Percentiles rank a stretch among this genome's conserved stretches.
These are phyloP conservation scores for Agrilus cyanescens DNA, from an alignment of 2,888 invertebrate genomes.

Conservation along the genomic window DNA sequence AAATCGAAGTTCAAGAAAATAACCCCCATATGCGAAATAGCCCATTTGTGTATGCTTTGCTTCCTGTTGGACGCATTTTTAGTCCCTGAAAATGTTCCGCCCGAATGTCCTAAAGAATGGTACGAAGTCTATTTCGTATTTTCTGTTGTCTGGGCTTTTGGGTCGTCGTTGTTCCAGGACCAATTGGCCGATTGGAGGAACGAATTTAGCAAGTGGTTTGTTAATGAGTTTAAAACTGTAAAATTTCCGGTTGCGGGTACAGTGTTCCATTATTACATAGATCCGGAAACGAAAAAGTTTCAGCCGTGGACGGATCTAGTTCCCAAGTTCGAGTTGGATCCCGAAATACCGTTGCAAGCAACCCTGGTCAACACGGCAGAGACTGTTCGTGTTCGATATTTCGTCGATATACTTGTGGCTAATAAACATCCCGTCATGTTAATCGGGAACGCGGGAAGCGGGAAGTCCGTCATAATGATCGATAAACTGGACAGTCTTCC, in stretches of 20 bases:
- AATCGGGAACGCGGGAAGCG: slow-evolving; percentile 80
- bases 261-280: slow-evolving; percentile 84
- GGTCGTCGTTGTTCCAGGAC: slow-evolving; percentile 84
- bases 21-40: slow-evolving; percentile 82
- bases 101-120: slow-evolving; percentile 88
- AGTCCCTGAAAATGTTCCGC: slow-evolving; percentile 66
- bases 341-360: slow-evolving; percentile 71
- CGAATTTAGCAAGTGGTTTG: slow-evolving; percentile 94
- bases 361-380: slow-evolving; percentile 76
- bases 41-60: slow-evolving; percentile 80
- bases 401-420: slow-evolving; percentile 72
- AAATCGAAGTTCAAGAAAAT: slow-evolving; percentile 74
- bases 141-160: slow-evolving; percentile 85
- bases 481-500: slow-evolving; percentile 66
- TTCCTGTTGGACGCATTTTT: slow-evolving; percentile 76
- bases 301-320: slow-evolving; percentile 79
- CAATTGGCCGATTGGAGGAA: slow-evolving; percentile 83
- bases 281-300: slow-evolving; percentile 74
- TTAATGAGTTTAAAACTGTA: slow-evolving; percentile 80
- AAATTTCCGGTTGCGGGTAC: slow-evolving; percentile 76
- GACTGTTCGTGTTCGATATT: slow-evolving; percentile 76
- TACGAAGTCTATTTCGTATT: slow-evolving; percentile 91
- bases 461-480: slow-evolving; percentile 83
- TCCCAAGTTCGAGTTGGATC: slow-evolving; percentile 66
- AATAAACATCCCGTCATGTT: slow-evolving; percentile 79